Percentiles rank a stretch among this genome's conserved stretches.
Conservation (phyloP, 2,888 invertebrate genomes). For the Lucinisca nassula region DNA sequence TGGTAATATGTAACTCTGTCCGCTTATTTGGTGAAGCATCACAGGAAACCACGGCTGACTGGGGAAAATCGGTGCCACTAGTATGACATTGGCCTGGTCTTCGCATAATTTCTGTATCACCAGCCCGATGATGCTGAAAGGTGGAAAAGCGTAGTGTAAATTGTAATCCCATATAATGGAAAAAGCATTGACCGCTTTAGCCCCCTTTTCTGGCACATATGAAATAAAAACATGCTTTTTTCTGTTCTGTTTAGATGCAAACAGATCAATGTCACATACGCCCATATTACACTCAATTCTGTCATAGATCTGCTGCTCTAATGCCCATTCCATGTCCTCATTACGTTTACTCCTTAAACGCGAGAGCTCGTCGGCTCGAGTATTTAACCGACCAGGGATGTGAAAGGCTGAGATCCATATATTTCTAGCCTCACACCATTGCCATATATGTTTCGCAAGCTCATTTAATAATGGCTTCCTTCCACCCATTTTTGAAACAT, state of each 20-base stretch:
- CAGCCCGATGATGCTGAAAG: not conserved
- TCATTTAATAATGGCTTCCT: not conserved
- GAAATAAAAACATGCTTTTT: not conserved
- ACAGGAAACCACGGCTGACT: not conserved
- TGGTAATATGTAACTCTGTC: not conserved
- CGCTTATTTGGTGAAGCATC: not conserved
- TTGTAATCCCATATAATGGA: not conserved
- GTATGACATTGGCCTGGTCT: not conserved
- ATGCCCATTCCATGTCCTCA: not conserved
- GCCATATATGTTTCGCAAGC: not conserved
- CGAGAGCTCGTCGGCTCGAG: not conserved
- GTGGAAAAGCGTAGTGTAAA: not conserved
- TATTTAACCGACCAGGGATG: not conserved
- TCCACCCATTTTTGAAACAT: not conserved
- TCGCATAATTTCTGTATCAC: not conserved
- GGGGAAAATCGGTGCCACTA: not conserved
- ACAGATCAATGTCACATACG: not conserved
- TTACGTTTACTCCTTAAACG: not conserved
- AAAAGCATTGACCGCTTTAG: constrained; percentile 13
- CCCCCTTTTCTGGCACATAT: not conserved
- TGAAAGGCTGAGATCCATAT: too few species aligned
- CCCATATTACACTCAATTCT: not conserved
- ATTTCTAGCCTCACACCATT: not conserved
- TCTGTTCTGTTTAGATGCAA: not conserved
- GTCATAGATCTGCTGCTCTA: not conserved